These are phyloP conservation scores for Stomatorhinus walkeri DNA, from an alignment of 2,797 vertebrate genomes.

Conservation along the genomic window DNA sequence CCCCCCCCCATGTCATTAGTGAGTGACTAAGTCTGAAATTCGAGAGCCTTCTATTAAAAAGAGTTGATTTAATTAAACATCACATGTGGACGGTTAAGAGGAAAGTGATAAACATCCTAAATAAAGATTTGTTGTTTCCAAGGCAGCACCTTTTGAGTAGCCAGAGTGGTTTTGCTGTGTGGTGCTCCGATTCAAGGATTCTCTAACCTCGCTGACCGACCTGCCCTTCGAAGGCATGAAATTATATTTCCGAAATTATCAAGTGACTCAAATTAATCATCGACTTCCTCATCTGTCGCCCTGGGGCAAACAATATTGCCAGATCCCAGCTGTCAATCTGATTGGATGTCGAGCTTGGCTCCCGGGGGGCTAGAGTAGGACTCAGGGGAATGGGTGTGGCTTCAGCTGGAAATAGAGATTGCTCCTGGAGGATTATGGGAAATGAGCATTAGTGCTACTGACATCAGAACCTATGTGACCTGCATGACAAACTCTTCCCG, in stretches of 20 bases:
- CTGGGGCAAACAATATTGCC: not conserved
- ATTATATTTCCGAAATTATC: not conserved
- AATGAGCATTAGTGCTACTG: not conserved
- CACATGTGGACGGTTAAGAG: not conserved
- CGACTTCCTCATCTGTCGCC: not conserved
- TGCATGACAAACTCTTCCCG: not conserved
- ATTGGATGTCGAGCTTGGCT: not conserved
- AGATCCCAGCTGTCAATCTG: not conserved
- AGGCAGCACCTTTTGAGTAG: not conserved
- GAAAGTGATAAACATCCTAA: not conserved
- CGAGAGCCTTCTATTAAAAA: not conserved
- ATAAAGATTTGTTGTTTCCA: not conserved
- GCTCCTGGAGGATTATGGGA: not conserved
- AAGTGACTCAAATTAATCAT: constrained; percentile 1
- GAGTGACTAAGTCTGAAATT: constrained; percentile 22
- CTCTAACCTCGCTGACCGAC: not conserved
- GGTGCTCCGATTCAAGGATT: not conserved
- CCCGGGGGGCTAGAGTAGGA: not conserved
- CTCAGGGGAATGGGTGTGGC: not conserved
- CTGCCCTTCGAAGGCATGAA: not conserved
- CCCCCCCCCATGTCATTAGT: not conserved
- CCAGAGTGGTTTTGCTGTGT: not conserved
- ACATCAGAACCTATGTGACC: not conserved
- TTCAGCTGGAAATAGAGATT: not conserved
- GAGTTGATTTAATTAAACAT: constrained; percentile 11